Evolutionary conservation across 2,797 vertebrate species (phyloP).

Genomic region (Sarcophilus harrisii): DNA sequence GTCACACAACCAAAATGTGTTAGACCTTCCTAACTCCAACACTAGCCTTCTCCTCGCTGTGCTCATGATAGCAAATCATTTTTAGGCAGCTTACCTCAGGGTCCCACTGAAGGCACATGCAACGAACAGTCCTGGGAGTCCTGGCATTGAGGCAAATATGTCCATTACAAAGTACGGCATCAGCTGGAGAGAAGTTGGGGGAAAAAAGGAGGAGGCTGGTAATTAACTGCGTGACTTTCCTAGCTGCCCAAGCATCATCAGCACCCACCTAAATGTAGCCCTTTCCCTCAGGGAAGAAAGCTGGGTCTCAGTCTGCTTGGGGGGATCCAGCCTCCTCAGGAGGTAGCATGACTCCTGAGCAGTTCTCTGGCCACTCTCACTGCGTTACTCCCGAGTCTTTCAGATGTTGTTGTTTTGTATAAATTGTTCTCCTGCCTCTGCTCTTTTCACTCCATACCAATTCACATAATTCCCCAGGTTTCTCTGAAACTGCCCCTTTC

Average conservation of each 20-base stretch:
- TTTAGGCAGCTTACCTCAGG: conserved; percentile 86
- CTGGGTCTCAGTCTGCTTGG: neutral
- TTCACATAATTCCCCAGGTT: neutral
- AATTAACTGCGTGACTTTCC: conserved; percentile 31
- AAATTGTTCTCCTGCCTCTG: neutral
- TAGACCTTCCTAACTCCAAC: neutral
- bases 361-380: neutral
- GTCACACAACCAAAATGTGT: neutral
- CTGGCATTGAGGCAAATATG: conserved; percentile 87
- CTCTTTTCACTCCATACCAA: neutral
- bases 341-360: neutral
- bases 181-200: conserved; percentile 79
- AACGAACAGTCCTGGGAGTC: conserved; percentile 90
- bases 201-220: neutral
- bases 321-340: neutral
- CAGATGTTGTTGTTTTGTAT: neutral
- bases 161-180: conserved; percentile 93
- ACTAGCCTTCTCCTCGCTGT: neutral
- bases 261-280: neutral
- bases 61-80: neutral
- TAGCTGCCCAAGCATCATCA: neutral
- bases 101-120: conserved; percentile 92
- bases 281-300: neutral
- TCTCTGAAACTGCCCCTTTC: neutral
- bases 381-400: neutral